These are phyloP conservation scores for Drosophila arawakana DNA, from an alignment of 1,140 invertebrate species.

Conservation along the genomic window DNA sequence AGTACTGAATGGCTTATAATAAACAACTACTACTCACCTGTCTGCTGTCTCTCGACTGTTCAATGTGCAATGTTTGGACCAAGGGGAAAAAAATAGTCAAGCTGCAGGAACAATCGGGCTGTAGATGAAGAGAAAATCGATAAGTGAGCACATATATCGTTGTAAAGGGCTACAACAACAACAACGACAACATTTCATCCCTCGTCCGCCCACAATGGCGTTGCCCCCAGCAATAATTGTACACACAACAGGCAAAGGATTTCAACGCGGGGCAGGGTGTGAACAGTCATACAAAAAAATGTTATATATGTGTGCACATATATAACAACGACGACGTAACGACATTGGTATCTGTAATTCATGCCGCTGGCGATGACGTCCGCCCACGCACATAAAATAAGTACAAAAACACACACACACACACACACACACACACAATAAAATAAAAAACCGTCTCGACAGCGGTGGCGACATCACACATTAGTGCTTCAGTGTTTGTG, in stretches of 20 bases:
- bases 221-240: conserved; percentile 41
- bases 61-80: conserved; percentile 1
- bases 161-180: conserved; percentile 18
- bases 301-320: conserved; percentile 8
- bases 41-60: conserved; percentile 5
- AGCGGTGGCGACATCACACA: conserved; percentile 43
- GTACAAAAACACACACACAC: conserved; percentile 2
- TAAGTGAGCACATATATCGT: conserved; percentile 29
- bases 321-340: conserved; percentile 58
- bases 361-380: conserved; percentile 49
- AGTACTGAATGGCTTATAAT: conserved; percentile 6
- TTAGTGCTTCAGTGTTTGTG: conserved; percentile 30
- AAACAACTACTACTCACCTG: conserved; percentile 30
- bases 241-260: conserved; percentile 22
- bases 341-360: conserved; percentile 64
- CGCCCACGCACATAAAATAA: conserved; percentile 66
- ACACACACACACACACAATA: conserved; percentile 7
- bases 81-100: conserved; percentile 9
- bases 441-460: conserved; percentile 16
- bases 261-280: neutral
- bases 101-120: conserved; percentile 28
- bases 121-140: conserved; percentile 44
- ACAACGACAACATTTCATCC: conserved; percentile 26
- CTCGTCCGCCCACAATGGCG: conserved; percentile 32
- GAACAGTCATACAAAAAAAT: conserved; percentile 21